These are phyloP conservation scores for Phymorhynchus buccinoides DNA, from an alignment of 1,140 invertebrate genomes.

Conservation along the genomic window DNA sequence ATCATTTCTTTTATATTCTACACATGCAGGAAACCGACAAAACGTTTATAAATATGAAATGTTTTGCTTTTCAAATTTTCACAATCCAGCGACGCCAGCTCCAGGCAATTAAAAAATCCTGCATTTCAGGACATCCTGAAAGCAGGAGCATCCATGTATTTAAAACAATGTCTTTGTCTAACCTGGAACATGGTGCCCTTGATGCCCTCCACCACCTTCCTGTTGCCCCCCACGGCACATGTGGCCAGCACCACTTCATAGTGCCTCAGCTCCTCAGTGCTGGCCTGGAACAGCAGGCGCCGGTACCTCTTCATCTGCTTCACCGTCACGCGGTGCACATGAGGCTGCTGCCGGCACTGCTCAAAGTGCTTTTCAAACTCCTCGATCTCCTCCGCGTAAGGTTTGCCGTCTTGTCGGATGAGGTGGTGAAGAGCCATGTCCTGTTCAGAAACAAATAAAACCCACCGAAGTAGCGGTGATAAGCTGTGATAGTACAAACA, in stretches of 20 bases:
- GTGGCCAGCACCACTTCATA: slow-evolving; percentile 59
- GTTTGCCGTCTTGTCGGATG: slow-evolving; percentile 54
- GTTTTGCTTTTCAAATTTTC: too few species aligned
- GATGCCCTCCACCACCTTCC: slow-evolving; percentile 34
- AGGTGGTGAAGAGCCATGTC: slow-evolving; percentile 56
- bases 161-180: too few species aligned
- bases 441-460: neutral
- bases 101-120: too few species aligned
- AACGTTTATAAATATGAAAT: too few species aligned
- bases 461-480: too few species aligned
- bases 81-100: too few species aligned
- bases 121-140: too few species aligned
- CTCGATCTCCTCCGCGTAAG: slow-evolving; percentile 55
- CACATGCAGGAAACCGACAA: too few species aligned
- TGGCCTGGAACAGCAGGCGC: slow-evolving; percentile 47
- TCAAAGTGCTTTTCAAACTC: slow-evolving; percentile 47
- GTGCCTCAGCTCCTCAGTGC: slow-evolving; percentile 44
- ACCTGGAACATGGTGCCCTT: slow-evolving; percentile 31
- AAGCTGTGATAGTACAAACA: too few species aligned
- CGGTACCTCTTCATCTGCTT: slow-evolving; percentile 46
- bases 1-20: too few species aligned
- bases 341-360: slow-evolving; percentile 16
- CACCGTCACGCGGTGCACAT: slow-evolving; percentile 11
- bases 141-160: too few species aligned
- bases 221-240: slow-evolving; percentile 50